Evolutionary conservation across 2,113 vertebrate genomes (phyloP).

Genomic region (Thunnus maccoyii): DNA sequence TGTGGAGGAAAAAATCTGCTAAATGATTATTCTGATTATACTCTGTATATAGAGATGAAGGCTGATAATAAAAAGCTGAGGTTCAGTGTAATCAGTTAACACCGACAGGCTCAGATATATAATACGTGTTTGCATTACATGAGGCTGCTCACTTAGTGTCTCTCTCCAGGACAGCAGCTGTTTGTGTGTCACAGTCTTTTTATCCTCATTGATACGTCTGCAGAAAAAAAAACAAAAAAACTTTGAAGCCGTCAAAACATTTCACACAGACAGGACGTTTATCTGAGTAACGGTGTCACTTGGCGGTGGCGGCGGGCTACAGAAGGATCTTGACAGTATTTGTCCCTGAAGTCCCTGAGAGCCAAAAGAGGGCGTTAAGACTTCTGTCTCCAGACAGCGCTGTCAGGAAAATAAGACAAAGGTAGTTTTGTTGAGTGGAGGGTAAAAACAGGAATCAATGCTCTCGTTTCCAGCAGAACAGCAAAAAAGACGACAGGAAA

Average conservation of each 20-base stretch:
- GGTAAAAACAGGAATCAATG: background rate
- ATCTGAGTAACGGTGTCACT: background rate
- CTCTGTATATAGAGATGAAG: too few species aligned
- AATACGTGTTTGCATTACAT: too few species aligned
- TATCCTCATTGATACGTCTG: background rate
- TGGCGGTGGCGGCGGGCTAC: too few species aligned
- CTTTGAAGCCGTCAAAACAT: conserved; percentile 2
- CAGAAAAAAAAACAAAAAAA: conserved; percentile 13
- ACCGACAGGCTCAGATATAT: too few species aligned
- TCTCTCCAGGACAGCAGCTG: background rate
- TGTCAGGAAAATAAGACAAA: conserved; percentile 44
- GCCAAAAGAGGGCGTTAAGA: conserved; percentile 12
- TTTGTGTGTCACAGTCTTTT: background rate
- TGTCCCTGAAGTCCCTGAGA: conserved; percentile 21
- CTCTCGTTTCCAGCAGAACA: conserved; percentile 5
- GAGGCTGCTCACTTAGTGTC: too few species aligned
- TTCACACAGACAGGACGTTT: conserved; percentile 3
- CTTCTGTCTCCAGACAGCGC: background rate
- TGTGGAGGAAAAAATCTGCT: too few species aligned
- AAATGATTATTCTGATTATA: too few species aligned
- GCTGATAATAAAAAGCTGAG: too few species aligned
- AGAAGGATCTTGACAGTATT: conserved; percentile 10
- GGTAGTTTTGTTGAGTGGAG: background rate
- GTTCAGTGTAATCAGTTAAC: too few species aligned
- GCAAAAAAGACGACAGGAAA: conserved; percentile 2